These are phyloP conservation scores for Poeciliopsis gracilis DNA, from an alignment of 2,797 vertebrate genomes.

Conservation along the genomic window DNA sequence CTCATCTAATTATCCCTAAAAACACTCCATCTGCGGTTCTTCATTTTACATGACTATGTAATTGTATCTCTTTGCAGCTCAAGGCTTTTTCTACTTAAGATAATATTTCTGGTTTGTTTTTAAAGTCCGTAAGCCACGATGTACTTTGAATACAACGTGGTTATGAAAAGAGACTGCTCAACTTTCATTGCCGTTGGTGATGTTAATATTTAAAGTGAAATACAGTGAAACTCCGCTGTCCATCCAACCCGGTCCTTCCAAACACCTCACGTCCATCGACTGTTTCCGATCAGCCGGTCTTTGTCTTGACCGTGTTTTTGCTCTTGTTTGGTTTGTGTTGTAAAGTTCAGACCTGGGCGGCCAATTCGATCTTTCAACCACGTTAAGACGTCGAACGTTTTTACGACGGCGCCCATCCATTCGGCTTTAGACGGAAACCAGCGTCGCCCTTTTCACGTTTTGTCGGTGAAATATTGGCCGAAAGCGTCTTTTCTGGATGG, in stretches of 20 bases:
- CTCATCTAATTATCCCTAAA: background rate
- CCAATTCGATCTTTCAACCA: background rate
- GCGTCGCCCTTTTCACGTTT: background rate
- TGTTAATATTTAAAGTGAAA: background rate
- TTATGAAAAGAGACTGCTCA: slow-evolving; percentile 17
- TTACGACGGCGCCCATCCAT: background rate
- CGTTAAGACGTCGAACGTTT: background rate
- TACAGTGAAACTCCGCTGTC: background rate
- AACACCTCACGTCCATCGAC: background rate
- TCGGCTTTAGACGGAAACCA: background rate
- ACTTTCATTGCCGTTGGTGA: background rate
- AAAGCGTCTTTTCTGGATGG: background rate
- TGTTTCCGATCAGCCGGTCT: background rate
- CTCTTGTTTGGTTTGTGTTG: background rate
- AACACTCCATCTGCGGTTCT: background rate
- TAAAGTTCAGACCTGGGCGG: background rate
- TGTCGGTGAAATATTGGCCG: background rate
- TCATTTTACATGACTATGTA: background rate
- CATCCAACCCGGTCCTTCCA: background rate
- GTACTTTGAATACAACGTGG: slow-evolving; percentile 16
- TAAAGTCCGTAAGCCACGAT: background rate
- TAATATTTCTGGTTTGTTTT: slow-evolving; percentile 4
- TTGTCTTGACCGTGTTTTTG: background rate
- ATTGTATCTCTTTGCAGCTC: background rate
- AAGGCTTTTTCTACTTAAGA: background rate